Conservation (phyloP, 1,140 invertebrate species). For the Aphelenchoides fujianensis region DNA sequence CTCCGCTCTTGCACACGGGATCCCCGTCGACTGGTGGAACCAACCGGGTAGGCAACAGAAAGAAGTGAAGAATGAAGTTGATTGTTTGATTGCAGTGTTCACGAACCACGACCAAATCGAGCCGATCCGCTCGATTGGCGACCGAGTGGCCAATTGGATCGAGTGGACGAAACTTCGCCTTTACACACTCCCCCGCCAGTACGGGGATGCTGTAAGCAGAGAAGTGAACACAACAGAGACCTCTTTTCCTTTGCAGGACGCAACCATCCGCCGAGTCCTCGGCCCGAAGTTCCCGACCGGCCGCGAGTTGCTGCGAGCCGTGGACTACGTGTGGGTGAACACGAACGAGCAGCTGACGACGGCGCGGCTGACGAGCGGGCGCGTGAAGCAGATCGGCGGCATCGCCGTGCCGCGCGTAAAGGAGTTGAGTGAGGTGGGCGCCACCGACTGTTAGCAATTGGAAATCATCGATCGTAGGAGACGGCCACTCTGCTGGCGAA, state of each 20-base stretch:
- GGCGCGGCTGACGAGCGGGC: background rate
- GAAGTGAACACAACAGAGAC: too few species aligned
- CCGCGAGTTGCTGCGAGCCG: background rate
- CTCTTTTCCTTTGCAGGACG: background rate
- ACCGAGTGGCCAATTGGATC: background rate
- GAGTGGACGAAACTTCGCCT: background rate
- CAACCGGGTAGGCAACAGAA: background rate
- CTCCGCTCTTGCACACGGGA: background rate
- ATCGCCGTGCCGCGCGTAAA: background rate
- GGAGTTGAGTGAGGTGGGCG: slow-evolving; percentile 7
- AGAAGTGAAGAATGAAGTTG: background rate
- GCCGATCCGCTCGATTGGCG: background rate
- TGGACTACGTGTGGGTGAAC: background rate
- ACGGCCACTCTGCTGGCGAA: slow-evolving; percentile 11
- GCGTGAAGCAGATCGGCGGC: slow-evolving; percentile 1
- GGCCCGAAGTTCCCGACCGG: background rate
- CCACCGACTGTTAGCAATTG: background rate
- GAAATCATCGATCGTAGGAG: slow-evolving; percentile 8
- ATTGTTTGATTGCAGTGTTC: background rate
- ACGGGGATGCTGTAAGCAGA: too few species aligned
- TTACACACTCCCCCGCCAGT: background rate
- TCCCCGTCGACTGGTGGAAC: background rate
- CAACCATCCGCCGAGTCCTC: background rate
- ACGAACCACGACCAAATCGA: background rate
- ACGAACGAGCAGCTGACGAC: background rate